Percentiles rank a stretch among this genome's conserved stretches.
Conservation (phyloP, 1,140 invertebrate genomes). For the Armadillidium nasatum region DNA sequence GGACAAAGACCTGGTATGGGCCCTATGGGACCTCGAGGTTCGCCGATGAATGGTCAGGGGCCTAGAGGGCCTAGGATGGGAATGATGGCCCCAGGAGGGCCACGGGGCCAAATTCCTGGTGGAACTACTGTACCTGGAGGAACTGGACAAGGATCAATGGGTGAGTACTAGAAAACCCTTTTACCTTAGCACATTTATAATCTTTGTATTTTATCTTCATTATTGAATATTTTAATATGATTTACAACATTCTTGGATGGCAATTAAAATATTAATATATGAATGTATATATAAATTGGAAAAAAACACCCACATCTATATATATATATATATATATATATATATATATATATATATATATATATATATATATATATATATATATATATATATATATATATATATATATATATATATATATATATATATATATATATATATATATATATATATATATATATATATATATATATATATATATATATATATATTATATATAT, state of each 20-base stretch:
- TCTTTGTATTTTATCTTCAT: no score
- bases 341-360: constrained; percentile 15
- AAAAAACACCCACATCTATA: no score
- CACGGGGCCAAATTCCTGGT: constrained; percentile 11
- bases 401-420: constrained; percentile 10
- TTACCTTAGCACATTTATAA: neutral
- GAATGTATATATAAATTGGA: no score
- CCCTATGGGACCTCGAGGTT: constrained; percentile 10
- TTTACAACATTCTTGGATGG: no score
- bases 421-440: neutral
- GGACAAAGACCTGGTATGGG: constrained; percentile 28
- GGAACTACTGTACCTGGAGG: constrained; percentile 16
- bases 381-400: constrained; percentile 14
- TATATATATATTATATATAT: constrained; percentile 7
- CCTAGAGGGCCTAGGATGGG: constrained; percentile 25
- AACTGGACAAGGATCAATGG: constrained; percentile 15
- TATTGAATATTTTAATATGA: no score
- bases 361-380: constrained; percentile 15
- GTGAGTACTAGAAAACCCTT: constrained; percentile 2
- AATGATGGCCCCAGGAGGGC: constrained; percentile 30
- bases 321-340: constrained; percentile 2
- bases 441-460: neutral
- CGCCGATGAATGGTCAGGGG: constrained; percentile 21
- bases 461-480: constrained; percentile 14
- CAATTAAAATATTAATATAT: no score